A percentile compares a stretch with the other conserved stretches of the same genome.
Evolutionary conservation across 2,797 vertebrate species (phyloP).

Genomic region (Pantherophis alleghaniensis): DNA sequence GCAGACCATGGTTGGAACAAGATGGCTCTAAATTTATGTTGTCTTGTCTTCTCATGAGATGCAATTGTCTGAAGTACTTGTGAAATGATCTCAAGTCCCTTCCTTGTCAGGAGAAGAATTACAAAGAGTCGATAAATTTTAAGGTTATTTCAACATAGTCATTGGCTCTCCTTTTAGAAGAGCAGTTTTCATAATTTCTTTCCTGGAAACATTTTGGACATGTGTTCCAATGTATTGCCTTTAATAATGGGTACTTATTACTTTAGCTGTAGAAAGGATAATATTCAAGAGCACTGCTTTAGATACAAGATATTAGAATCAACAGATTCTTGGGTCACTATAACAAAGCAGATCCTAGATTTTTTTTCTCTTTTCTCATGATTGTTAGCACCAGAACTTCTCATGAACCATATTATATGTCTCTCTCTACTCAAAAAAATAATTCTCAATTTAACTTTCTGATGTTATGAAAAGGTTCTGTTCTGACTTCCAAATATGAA

Average conservation of each 20-base stretch:
- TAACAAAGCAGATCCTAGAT: not conserved
- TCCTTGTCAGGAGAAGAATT: not conserved
- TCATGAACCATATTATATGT: not conserved
- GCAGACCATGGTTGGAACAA: not conserved
- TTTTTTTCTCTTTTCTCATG: not conserved
- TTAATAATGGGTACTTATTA: not conserved
- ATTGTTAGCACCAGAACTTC: not conserved
- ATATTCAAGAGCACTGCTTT: not conserved
- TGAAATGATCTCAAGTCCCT: not conserved
- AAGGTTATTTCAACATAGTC: not conserved
- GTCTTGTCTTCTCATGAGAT: not conserved
- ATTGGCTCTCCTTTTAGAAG: not conserved
- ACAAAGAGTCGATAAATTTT: not conserved
- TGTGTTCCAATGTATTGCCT: not conserved
- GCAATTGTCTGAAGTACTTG: not conserved
- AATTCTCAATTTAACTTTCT: not conserved
- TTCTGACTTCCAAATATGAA: constrained; percentile 29
- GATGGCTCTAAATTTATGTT: not conserved
- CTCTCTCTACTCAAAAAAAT: constrained; percentile 32
- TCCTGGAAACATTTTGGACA: not conserved
- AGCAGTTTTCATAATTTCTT: not conserved
- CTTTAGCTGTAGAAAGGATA: not conserved
- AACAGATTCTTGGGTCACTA: not conserved
- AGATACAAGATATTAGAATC: not conserved
- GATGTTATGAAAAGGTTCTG: not conserved